Conservation (phyloP, 2,113 vertebrate genomes). For the Isichthys henryi region DNA sequence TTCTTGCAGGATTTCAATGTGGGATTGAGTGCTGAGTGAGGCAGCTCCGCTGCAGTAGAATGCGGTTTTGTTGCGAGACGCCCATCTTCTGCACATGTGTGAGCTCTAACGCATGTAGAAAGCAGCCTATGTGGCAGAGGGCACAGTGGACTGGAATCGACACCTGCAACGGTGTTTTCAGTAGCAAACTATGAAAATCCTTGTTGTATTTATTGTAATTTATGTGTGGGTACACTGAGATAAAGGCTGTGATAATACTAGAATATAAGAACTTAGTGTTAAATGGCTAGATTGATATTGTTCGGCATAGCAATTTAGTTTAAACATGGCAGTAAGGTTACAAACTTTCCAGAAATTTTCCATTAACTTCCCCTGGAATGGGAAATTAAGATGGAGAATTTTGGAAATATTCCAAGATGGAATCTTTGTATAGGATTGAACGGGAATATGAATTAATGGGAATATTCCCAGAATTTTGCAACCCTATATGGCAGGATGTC, state of each 20-base stretch:
- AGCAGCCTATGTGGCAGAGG: background rate
- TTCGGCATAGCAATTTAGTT: background rate
- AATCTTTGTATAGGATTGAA: too few relatives aligned
- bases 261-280: background rate
- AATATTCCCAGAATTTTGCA: too few relatives aligned
- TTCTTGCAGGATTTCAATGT: background rate
- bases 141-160: background rate
- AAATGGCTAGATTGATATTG: background rate
- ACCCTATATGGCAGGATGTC: background rate
- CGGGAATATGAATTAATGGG: too few relatives aligned
- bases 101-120: background rate
- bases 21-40: background rate
- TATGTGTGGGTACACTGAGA: background rate
- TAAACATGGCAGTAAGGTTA: background rate
- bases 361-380: too few relatives aligned
- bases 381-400: too few relatives aligned
- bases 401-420: too few relatives aligned
- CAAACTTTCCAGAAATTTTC: too few relatives aligned
- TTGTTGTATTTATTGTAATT: background rate
- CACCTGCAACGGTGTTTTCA: background rate
- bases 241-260: background rate
- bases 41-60: background rate
- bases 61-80: background rate
- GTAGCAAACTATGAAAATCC: background rate
- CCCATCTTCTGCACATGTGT: background rate